Evolutionary conservation across 1,140 invertebrate species (phyloP).

Genomic region (Laupala kohalensis): DNA sequence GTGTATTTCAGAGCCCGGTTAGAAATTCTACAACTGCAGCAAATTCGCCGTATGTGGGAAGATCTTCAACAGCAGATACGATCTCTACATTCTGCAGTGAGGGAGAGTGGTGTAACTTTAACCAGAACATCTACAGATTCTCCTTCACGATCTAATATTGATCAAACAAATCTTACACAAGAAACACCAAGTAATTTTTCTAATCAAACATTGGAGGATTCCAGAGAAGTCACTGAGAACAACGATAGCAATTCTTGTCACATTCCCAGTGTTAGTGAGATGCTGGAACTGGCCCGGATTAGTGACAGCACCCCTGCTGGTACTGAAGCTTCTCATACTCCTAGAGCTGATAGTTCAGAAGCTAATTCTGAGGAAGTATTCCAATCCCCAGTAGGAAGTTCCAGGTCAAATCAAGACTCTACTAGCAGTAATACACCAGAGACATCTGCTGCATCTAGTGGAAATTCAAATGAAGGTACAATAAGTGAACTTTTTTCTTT

Average conservation of each 20-base stretch:
- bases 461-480: neutral
- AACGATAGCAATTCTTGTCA: neutral
- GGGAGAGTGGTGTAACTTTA: conserved; percentile 17
- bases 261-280: neutral
- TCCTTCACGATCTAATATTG: neutral
- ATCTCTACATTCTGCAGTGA: conserved; percentile 33
- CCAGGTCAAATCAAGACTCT: neutral
- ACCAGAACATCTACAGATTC: neutral
- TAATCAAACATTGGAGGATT: neutral
- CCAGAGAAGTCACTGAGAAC: neutral
- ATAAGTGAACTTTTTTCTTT: neutral
- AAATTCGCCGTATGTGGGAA: conserved; percentile 47
- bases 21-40: conserved; percentile 34
- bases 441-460: neutral
- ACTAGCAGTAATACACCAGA: neutral
- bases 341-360: neutral
- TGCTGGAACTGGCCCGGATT: neutral
- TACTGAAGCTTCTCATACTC: neutral
- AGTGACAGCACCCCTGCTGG: neutral
- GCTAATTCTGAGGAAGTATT: neutral
- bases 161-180: neutral
- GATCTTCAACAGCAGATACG: conserved; percentile 44
- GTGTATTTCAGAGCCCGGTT: conserved; percentile 18
- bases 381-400: neutral
- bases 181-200: neutral